These are phyloP conservation scores for Brachionus asplanchnoidis DNA, from an alignment of 1,140 invertebrate genomes.

Conservation along the genomic window DNA sequence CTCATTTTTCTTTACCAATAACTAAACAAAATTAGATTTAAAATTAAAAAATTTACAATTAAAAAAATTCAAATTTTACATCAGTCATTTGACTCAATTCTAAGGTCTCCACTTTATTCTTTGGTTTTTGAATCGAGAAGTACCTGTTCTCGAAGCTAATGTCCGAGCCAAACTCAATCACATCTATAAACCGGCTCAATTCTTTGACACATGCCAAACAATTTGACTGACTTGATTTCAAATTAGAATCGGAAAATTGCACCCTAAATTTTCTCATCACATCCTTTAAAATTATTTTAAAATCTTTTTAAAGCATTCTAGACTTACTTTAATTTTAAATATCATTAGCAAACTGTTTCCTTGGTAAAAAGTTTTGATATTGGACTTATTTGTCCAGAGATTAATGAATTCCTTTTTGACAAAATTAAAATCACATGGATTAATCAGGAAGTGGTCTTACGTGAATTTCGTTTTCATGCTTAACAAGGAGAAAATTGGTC, in stretches of 20 bases:
- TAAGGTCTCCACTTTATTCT: neutral
- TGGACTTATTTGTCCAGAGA: neutral
- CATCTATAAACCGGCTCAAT: neutral
- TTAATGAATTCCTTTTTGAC: neutral
- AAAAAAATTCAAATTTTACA: neutral
- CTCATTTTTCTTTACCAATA: neutral
- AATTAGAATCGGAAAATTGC: neutral
- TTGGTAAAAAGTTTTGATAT: neutral
- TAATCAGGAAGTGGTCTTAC: neutral
- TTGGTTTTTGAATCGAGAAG: neutral
- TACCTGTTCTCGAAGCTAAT: neutral
- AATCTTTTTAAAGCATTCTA: neutral
- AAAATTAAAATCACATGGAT: neutral
- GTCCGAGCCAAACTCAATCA: neutral
- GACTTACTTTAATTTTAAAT: neutral
- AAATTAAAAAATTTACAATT: too few species aligned
- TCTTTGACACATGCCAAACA: neutral
- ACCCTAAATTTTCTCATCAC: neutral
- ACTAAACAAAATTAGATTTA: neutral
- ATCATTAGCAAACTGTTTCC: neutral
- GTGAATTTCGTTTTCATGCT: constrained; percentile 9
- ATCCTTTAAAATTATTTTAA: neutral
- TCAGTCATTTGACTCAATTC: neutral
- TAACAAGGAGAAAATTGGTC: neutral
- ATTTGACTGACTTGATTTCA: neutral